Percentiles rank a stretch among this genome's conserved stretches.
phyloP scores from a whole-genome alignment of 2,888 invertebrate genomes.

The Acanthosepion esculentum region DNA sequence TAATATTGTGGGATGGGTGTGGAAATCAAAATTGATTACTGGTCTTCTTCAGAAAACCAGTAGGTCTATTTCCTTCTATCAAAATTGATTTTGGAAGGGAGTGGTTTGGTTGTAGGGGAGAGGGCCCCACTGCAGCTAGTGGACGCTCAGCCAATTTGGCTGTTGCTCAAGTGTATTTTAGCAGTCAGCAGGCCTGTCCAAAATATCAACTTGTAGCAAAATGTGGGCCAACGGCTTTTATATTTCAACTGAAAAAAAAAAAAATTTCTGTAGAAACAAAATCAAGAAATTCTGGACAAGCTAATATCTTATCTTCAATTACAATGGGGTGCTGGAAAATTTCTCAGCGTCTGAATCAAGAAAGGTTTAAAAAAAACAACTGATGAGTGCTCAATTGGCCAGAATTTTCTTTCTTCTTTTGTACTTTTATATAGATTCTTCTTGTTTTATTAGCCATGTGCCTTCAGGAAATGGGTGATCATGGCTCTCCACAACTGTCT shows the following conservation, averaged over 20 bases:
- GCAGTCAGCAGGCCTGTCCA: constrained; percentile 8
- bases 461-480: too few relatives aligned
- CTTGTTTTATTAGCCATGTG: too few relatives aligned
- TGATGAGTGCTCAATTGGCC: too few relatives aligned
- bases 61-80: neutral
- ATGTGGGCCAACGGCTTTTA: neutral
- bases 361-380: too few relatives aligned
- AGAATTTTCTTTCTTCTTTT: too few relatives aligned
- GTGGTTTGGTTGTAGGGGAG: neutral
- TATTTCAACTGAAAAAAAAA: neutral
- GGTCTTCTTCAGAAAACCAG: neutral
- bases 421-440: too few relatives aligned
- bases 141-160: neutral
- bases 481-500: too few relatives aligned
- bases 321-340: too few relatives aligned
- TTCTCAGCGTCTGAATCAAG: too few relatives aligned
- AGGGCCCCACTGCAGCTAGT: neutral
- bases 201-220: constrained; percentile 18
- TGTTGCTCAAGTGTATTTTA: constrained; percentile 13
- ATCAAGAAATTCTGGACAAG: neutral
- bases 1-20: neutral
- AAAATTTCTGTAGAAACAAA: neutral
- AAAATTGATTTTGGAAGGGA: neutral
- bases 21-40: neutral
- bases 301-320: neutral